Percentiles rank a stretch among this genome's conserved stretches.
Evolutionary conservation across 2,113 vertebrate species (phyloP).

Genomic region (Silurus meridionalis): DNA sequence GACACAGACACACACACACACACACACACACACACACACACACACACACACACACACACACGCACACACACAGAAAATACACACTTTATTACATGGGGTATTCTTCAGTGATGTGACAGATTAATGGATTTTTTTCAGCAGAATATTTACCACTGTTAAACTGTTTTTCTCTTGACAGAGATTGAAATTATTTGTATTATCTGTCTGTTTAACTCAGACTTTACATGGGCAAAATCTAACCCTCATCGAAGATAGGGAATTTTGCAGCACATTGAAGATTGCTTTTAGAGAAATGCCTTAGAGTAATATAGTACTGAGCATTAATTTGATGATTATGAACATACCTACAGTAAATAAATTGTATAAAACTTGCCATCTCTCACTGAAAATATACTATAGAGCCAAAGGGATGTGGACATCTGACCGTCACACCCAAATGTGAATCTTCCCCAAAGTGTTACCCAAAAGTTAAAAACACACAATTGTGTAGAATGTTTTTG

Average conservation of each 20-base stretch:
- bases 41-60: constrained; percentile 7
- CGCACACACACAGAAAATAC: constrained; percentile 21
- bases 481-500: not conserved
- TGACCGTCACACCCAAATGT: not conserved
- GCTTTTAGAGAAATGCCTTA: not conserved
- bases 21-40: constrained; percentile 24
- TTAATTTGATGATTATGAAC: not conserved
- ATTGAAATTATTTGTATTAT: constrained; percentile 37
- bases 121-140: constrained; percentile 52
- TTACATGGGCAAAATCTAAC: constrained; percentile 31
- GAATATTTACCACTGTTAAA: constrained; percentile 34
- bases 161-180: constrained; percentile 41
- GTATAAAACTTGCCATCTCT: not conserved
- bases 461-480: not conserved
- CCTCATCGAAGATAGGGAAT: not conserved
- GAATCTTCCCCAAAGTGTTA: not conserved
- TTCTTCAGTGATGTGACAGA: constrained; percentile 43
- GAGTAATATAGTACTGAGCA: not conserved
- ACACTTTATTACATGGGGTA: constrained; percentile 48
- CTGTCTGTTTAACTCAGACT: constrained; percentile 35
- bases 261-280: not conserved
- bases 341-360: not conserved
- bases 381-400: not conserved
- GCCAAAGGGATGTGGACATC: not conserved
- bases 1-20: constrained; percentile 30